phyloP scores from a whole-genome alignment of 2,113 vertebrate genomes.

The Morone chrysops region DNA sequence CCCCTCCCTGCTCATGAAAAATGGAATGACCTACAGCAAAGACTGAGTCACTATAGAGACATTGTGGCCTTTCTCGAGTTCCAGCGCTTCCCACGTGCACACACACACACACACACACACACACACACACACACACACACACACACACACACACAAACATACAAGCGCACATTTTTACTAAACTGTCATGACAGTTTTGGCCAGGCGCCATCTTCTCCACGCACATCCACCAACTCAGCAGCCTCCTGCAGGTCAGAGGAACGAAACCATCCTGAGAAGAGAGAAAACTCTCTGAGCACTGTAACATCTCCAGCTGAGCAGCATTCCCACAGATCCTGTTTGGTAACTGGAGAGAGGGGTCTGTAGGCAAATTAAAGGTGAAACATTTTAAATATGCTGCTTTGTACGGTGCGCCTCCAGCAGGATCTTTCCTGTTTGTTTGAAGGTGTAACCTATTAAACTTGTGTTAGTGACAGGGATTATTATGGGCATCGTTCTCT shows the following conservation, averaged over 20 bases:
- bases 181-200: slow-evolving; percentile 60
- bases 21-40: slow-evolving; percentile 61
- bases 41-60: slow-evolving; percentile 63
- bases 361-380: slow-evolving; percentile 22
- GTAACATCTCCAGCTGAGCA: slow-evolving; percentile 2
- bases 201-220: slow-evolving; percentile 34
- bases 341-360: background rate
- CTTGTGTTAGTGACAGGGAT: background rate
- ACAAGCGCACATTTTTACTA: slow-evolving; percentile 31
- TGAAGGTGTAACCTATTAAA: slow-evolving; percentile 8
- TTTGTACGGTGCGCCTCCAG: background rate
- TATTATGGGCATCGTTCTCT: background rate
- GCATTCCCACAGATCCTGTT: slow-evolving; percentile 11
- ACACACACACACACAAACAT: slow-evolving; percentile 4
- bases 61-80: slow-evolving; percentile 66
- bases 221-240: slow-evolving; percentile 61
- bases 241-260: slow-evolving; percentile 50
- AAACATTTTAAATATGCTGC: slow-evolving; percentile 20
- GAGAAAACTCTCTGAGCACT: background rate
- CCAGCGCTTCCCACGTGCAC: slow-evolving; percentile 53
- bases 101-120: background rate
- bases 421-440: slow-evolving; percentile 3
- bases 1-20: slow-evolving; percentile 52
- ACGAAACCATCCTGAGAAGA: slow-evolving; percentile 12
- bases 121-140: slow-evolving; percentile 1